These are phyloP conservation scores for Limosa lapponica DNA, from an alignment of 2,797 vertebrate species.

Conservation along the genomic window DNA sequence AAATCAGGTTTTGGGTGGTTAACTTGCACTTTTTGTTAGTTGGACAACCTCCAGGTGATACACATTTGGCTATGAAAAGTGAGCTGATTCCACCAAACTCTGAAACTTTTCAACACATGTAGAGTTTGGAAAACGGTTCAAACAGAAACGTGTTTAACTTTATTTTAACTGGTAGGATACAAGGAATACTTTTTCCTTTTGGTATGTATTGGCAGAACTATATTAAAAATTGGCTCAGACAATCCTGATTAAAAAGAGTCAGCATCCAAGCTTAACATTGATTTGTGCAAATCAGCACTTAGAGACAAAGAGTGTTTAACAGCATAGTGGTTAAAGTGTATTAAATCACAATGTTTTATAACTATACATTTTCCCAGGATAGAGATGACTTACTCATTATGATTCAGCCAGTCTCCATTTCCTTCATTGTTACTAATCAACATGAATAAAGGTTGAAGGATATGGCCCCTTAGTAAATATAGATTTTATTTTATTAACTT, in stretches of 20 bases:
- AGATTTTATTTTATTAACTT: conserved; percentile 14
- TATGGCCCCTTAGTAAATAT: not conserved
- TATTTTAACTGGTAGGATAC: not conserved
- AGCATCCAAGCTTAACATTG: not conserved
- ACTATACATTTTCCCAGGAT: not conserved
- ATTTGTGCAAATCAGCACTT: not conserved
- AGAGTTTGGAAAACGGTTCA: not conserved
- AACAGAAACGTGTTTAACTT: not conserved
- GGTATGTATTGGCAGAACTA: not conserved
- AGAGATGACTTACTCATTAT: not conserved
- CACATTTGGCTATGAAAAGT: not conserved
- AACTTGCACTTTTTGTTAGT: not conserved
- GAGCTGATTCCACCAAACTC: not conserved
- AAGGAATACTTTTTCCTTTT: not conserved
- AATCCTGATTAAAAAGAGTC: not conserved
- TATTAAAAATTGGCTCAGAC: not conserved
- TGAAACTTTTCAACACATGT: not conserved
- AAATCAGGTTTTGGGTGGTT: not conserved
- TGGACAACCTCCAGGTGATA: not conserved
- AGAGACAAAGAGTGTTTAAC: not conserved
- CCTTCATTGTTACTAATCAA: not conserved
- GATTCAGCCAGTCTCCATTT: not conserved
- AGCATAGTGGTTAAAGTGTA: not conserved
- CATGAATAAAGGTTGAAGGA: not conserved
- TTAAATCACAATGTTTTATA: not conserved